Conservation (phyloP, 2,888 invertebrate genomes). For the Limnephilus rhombicus region DNA sequence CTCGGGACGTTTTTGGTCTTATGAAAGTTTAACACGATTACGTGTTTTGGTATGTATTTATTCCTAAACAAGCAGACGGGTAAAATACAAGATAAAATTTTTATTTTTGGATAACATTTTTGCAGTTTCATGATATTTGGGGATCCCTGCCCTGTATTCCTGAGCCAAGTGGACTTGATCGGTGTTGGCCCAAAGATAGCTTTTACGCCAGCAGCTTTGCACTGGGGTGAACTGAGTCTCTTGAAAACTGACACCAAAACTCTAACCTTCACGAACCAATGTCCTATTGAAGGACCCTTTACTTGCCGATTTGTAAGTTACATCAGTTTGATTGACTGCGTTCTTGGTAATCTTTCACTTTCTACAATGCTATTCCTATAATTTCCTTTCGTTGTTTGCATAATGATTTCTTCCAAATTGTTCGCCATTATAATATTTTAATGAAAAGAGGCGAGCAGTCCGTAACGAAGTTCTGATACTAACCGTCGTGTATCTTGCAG, state of each 20-base stretch:
- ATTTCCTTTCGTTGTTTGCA: too few relatives aligned
- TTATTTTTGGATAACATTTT: not conserved
- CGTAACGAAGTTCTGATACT: too few relatives aligned
- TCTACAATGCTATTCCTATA: too few relatives aligned
- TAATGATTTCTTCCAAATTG: too few relatives aligned
- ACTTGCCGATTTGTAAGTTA: conserved; percentile 49
- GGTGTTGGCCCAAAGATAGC: conserved; percentile 46
- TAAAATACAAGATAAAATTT: too few relatives aligned
- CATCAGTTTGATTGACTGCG: not conserved
- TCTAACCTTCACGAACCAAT: conserved; percentile 18
- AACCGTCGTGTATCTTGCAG: too few relatives aligned
- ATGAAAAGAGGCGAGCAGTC: too few relatives aligned
- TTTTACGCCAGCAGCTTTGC: not conserved
- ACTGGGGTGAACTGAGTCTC: conserved; percentile 56
- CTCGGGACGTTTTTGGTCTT: too few relatives aligned
- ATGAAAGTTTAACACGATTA: too few relatives aligned
- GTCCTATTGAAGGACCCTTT: conserved; percentile 45
- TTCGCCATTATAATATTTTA: too few relatives aligned
- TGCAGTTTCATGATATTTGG: conserved; percentile 53
- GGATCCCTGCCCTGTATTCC: conserved; percentile 8
- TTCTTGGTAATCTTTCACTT: not conserved
- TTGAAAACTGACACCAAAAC: conserved; percentile 22
- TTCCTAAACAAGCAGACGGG: too few relatives aligned
- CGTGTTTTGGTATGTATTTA: too few relatives aligned
- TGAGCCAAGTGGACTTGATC: conserved; percentile 43